Base-by-base conservation (phyloP, 2,888 invertebrate genomes). In the Erebia aethiops region DNA sequence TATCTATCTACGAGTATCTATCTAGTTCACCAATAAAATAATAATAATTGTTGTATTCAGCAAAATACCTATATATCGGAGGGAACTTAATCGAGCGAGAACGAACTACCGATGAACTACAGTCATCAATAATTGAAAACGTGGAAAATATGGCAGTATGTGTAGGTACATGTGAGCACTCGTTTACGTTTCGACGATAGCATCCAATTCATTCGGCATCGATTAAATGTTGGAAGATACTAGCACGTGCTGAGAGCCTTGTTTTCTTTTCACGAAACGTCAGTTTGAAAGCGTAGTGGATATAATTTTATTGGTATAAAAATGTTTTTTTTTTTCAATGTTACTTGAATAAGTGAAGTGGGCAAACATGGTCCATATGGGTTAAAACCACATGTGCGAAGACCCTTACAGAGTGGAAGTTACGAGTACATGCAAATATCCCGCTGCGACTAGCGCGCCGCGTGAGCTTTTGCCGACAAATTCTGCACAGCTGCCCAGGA, bases 81-180 rank as follows among this genome's bases (percentile, higher is more conserved):
- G 43, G 46, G 43, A 21, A 71, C 11, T 43, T 71, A 68, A 64
- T 71, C 56, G 62, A 62, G n/a, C 26, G 61, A 66, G 43, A 71
- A 61, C 52, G 56, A 43, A 63, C 71, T 52, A 51, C 51, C 7
- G n/a, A 14, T n/a, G 51, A 2, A 51, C 51, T 56, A 18, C 18
- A 72, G 71, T 73, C 71, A 62, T 71, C 68, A 73, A 66, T 65
- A 73, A 73, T 57, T 71, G 68, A 62, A 73, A 73, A 68, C 57
- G 65, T 71, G 51, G 18, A 68, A 60, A 54, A 46, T 46, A 46
- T 56, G 56, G 71, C 68, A 73, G 68, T 60, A 54, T 46, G 60
- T 49, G 54, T n/a, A n/a, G n/a, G n/a, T 61, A 54, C 18, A 60
- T 21, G 52, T 57, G 35, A 14, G 49, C 61, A 54, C 10, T 52